These are phyloP conservation scores for Drosophila algonquin DNA, from an alignment of 2,888 invertebrate species.

Conservation along the genomic window DNA sequence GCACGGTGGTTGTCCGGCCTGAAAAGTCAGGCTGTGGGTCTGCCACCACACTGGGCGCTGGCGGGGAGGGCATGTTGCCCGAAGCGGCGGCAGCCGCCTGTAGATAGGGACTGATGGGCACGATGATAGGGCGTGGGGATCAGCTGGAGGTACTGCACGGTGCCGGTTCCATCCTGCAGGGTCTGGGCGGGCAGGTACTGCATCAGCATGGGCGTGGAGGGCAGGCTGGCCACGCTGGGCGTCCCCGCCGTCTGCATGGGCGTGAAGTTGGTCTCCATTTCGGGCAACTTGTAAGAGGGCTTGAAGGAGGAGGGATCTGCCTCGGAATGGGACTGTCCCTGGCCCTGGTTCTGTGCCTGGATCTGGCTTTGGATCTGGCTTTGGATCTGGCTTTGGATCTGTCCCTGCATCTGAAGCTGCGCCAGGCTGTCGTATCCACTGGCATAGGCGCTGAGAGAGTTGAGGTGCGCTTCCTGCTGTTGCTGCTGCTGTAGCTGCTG, in stretches of 20 bases:
- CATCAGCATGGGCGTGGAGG: conserved; percentile 81
- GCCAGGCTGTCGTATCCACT: conserved; percentile 73
- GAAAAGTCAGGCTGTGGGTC: conserved; percentile 57
- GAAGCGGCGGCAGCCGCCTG: conserved; percentile 22
- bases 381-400: not conserved
- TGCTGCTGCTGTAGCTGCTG: conserved; percentile 51
- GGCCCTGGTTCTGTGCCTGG: conserved; percentile 5
- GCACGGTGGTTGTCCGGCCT: conserved; percentile 47
- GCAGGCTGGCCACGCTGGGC: conserved; percentile 46
- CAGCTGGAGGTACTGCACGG: conserved; percentile 82
- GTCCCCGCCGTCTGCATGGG: conserved; percentile 74
- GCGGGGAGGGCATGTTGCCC: conserved; percentile 7
- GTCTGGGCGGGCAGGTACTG: conserved; percentile 82
- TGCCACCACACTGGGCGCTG: conserved; percentile 12
- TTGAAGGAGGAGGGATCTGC: conserved; percentile 56
- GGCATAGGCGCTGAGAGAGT: conserved; percentile 81
- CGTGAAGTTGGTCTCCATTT: conserved; percentile 81
- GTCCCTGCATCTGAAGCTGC: conserved; percentile 10
- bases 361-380: not conserved
- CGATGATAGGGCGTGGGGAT: conserved; percentile 83
- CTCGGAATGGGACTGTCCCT: conserved; percentile 14
- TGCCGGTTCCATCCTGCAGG: conserved; percentile 73
- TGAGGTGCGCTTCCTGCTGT: conserved; percentile 77
- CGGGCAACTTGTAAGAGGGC: conserved; percentile 79
- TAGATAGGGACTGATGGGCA: conserved; percentile 82